Percentiles rank a stretch among this genome's conserved stretches.
Conservation (phyloP, 2,113 vertebrate species). For the Guaruba guarouba region DNA sequence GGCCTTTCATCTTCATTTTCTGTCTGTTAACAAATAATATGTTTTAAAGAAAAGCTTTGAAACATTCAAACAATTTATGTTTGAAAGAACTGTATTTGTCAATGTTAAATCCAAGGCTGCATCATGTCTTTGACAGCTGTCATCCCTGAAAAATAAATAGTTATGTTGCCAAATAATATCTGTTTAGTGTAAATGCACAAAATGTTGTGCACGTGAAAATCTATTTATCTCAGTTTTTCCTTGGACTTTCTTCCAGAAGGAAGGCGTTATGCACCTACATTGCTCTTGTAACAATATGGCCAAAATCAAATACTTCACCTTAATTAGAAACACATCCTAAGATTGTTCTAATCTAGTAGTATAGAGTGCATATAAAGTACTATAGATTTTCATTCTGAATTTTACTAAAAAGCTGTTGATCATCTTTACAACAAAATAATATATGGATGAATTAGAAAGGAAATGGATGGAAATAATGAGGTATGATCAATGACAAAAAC, state of each 20-base stretch:
- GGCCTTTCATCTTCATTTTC: not conserved
- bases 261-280: not conserved
- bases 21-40: not conserved
- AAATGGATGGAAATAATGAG: not conserved
- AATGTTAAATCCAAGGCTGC: not conserved
- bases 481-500: not conserved
- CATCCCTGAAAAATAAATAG: not conserved
- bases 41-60: not conserved
- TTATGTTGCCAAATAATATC: not conserved
- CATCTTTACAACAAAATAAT: not conserved
- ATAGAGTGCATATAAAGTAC: not conserved
- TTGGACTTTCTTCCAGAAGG: not conserved
- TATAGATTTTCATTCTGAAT: not conserved
- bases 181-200: not conserved
- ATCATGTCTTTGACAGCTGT: not conserved
- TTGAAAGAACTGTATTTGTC: not conserved
- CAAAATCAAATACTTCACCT: not conserved
- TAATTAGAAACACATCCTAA: not conserved
- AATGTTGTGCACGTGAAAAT: not conserved
- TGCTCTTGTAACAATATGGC: not conserved
- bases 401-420: not conserved
- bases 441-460: not conserved
- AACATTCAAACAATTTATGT: not conserved
- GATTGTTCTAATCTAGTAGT: not conserved
- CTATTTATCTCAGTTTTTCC: not conserved